Percentiles rank a stretch among this genome's conserved stretches.
These are phyloP conservation scores for Mastomys coucha DNA, from an alignment of 2,113 vertebrate species.

Conservation along the genomic window DNA sequence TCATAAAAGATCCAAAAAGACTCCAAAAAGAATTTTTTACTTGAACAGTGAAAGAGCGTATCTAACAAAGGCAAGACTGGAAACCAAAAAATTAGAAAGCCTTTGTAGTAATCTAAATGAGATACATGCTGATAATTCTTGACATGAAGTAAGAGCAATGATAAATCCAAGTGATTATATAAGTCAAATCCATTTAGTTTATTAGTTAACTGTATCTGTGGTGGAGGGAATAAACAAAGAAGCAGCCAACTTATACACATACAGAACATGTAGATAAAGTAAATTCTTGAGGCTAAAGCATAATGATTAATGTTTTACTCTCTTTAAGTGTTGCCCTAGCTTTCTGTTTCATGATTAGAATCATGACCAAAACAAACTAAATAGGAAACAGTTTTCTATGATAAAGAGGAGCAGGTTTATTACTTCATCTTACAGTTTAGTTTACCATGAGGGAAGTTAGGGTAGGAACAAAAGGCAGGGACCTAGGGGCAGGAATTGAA, in stretches of 20 bases:
- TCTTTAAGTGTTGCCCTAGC: not conserved
- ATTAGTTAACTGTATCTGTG: not conserved
- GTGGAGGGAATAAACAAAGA: not conserved
- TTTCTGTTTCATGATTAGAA: not conserved
- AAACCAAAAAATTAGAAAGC: not conserved
- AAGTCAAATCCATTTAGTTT: slow-evolving; percentile 1
- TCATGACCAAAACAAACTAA: not conserved
- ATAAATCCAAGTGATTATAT: not conserved
- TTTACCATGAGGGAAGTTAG: not conserved
- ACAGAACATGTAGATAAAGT: not conserved
- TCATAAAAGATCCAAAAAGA: not conserved
- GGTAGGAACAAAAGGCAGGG: not conserved
- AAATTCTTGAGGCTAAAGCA: not conserved
- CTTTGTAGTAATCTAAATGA: not conserved
- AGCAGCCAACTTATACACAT: not conserved
- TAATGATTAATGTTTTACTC: not conserved
- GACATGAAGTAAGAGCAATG: not conserved
- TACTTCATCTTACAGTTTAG: not conserved
- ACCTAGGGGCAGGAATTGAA: not conserved
- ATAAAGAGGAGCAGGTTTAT: not conserved
- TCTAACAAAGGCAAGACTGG: not conserved
- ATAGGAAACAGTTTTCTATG: not conserved
- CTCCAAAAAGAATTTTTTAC: not conserved
- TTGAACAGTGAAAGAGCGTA: not conserved
- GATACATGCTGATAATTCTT: not conserved